phyloP scores from a whole-genome alignment of 2,797 vertebrate genomes.

The Bufotes viridis region DNA sequence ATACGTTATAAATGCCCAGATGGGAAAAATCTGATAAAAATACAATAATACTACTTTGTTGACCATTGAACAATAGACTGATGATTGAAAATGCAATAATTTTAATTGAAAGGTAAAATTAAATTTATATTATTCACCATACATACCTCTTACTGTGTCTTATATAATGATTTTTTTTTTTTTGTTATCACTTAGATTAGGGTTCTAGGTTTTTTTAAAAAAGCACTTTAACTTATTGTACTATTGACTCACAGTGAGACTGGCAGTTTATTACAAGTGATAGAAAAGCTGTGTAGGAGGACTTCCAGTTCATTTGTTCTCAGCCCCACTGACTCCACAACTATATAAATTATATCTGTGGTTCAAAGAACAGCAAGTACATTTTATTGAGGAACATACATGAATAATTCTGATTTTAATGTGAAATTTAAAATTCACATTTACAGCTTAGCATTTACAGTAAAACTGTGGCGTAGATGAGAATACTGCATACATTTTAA shows the following conservation, averaged over 20 bases:
- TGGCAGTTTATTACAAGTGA: constrained; percentile 8
- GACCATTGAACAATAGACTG: no score
- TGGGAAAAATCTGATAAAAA: no score
- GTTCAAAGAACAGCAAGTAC: constrained; percentile 10
- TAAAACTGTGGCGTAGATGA: constrained; percentile 22
- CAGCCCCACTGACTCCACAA: constrained; percentile 12
- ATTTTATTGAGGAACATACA: constrained; percentile 27
- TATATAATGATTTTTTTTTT: not conserved
- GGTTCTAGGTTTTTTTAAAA: not conserved
- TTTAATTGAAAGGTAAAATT: no score
- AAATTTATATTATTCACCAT: no score
- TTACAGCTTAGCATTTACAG: constrained; percentile 12
- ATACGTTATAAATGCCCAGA: no score
- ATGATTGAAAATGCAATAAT: no score
- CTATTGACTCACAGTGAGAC: constrained; percentile 9
- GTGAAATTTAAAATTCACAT: not conserved
- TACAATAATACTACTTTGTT: no score
- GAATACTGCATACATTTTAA: constrained; percentile 4
- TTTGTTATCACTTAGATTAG: not conserved
- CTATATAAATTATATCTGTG: constrained; percentile 31
- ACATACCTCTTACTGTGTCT: no score
- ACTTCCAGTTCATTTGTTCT: constrained; percentile 26
- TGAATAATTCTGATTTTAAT: constrained; percentile 33
- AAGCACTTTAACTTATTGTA: no score
- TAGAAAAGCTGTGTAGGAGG: constrained; percentile 12